phyloP scores from a whole-genome alignment of 2,797 vertebrate species.

The Graptemys geographica region DNA sequence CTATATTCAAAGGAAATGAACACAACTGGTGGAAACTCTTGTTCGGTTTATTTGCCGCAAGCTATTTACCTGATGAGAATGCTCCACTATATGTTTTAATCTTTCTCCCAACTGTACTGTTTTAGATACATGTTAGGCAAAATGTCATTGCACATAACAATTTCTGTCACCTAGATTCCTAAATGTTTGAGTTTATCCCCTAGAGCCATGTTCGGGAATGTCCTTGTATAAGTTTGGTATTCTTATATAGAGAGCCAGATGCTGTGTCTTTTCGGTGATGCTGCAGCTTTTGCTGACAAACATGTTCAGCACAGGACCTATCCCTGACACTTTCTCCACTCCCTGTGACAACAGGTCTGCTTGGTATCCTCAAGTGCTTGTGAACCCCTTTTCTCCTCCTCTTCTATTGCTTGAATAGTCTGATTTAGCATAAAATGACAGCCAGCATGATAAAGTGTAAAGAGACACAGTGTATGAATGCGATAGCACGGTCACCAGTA shows the following conservation, averaged over 20 bases:
- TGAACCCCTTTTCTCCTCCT: background rate
- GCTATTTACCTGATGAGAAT: background rate
- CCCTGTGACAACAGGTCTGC: background rate
- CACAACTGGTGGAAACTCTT: background rate
- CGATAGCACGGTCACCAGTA: background rate
- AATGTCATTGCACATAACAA: background rate
- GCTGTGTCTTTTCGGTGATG: rapidly evolving
- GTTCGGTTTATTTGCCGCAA: background rate
- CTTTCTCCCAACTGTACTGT: background rate
- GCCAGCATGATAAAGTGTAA: background rate
- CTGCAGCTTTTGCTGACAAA: background rate
- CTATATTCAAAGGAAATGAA: background rate
- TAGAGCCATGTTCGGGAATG: background rate
- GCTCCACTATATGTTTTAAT: background rate
- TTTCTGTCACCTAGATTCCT: background rate
- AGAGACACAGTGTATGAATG: background rate
- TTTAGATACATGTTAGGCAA: background rate
- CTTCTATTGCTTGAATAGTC: background rate
- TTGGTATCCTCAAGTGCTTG: background rate
- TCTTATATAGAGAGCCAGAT: background rate
- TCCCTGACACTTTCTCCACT: background rate
- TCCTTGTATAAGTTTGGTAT: background rate
- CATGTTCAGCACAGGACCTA: rapidly evolving
- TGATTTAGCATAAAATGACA: background rate
- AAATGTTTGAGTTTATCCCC: background rate